These are phyloP conservation scores for Neofelis nebulosa DNA, from an alignment of 2,113 vertebrate genomes.

Conservation along the genomic window DNA sequence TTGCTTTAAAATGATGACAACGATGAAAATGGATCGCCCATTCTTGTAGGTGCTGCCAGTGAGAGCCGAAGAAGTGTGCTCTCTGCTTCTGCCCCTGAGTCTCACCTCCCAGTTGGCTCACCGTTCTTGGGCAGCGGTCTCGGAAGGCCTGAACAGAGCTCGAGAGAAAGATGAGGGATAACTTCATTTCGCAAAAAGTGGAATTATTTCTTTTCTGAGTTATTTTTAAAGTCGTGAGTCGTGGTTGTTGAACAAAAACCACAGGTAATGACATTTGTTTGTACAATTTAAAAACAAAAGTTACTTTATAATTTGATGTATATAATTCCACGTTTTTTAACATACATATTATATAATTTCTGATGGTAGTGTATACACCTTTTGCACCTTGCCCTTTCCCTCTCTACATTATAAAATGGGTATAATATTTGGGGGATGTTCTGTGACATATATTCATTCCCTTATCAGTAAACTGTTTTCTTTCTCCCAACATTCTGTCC, in stretches of 20 bases:
- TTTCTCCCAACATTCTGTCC: not conserved
- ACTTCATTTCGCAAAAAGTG: conserved; percentile 87
- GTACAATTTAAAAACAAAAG: conserved; percentile 41
- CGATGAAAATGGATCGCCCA: not conserved
- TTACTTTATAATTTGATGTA: not conserved
- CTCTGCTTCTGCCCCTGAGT: conserved; percentile 86
- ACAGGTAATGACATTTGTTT: conserved; percentile 83
- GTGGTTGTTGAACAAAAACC: conserved; percentile 84
- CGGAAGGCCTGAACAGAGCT: conserved; percentile 82
- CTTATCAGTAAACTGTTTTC: not conserved
- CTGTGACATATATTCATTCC: not conserved
- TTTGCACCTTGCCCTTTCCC: not conserved
- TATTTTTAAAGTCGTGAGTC: conserved; percentile 86
- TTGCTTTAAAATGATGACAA: conserved; percentile 43
- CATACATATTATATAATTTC: not conserved
- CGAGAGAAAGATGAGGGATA: conserved; percentile 83
- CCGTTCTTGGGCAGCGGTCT: conserved; percentile 82
- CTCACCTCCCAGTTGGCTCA: conserved; percentile 84
- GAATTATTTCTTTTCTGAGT: conserved; percentile 83
- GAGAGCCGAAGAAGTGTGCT: conserved; percentile 34
- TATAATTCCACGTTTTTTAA: not conserved
- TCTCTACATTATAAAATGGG: not conserved
- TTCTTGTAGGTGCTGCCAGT: conserved; percentile 53
- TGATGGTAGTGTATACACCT: not conserved
- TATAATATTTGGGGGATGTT: not conserved